These are phyloP conservation scores for Calephelis virginiensis DNA, from an alignment of 1,140 invertebrate species.

Conservation along the genomic window DNA sequence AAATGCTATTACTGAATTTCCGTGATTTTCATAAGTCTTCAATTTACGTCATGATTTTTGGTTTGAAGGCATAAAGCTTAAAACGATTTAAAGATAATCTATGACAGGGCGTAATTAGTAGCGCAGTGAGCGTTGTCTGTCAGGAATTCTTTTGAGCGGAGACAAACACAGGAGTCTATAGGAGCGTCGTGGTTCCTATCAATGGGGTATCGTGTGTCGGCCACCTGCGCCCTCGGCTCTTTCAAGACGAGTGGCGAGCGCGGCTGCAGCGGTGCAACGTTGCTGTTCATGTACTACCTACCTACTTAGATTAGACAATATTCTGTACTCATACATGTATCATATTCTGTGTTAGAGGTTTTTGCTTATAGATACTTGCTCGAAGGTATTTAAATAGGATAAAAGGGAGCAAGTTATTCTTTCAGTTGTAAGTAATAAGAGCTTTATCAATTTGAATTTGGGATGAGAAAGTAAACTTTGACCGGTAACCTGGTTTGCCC, in stretches of 20 bases:
- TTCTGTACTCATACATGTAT: conserved; percentile 5
- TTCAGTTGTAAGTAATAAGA: too few relatives aligned
- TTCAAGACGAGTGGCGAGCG: conserved; percentile 28
- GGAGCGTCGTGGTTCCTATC: conserved; percentile 48
- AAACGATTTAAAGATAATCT: conserved; percentile 35
- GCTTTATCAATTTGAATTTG: too few relatives aligned
- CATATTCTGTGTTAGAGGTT: too few relatives aligned
- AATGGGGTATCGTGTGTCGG: conserved; percentile 75
- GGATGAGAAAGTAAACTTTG: too few relatives aligned
- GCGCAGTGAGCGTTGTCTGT: conserved; percentile 69
- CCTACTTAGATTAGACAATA: not conserved
- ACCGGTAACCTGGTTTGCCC: too few relatives aligned
- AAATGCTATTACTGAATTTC: too few relatives aligned
- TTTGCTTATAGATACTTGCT: too few relatives aligned
- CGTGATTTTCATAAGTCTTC: too few relatives aligned
- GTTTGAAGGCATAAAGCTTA: not conserved
- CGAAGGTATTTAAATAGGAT: too few relatives aligned
- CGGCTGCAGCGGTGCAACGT: conserved; percentile 29
- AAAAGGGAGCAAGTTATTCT: too few relatives aligned
- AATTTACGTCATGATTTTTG: too few relatives aligned
- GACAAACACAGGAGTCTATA: conserved; percentile 65
- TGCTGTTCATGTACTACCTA: not conserved
- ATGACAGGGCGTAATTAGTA: conserved; percentile 67
- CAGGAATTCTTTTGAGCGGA: conserved; percentile 71
- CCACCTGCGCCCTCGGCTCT: conserved; percentile 58